These are phyloP conservation scores for Carollia perspicillata DNA, from an alignment of 2,113 vertebrate genomes.

Conservation along the genomic window DNA sequence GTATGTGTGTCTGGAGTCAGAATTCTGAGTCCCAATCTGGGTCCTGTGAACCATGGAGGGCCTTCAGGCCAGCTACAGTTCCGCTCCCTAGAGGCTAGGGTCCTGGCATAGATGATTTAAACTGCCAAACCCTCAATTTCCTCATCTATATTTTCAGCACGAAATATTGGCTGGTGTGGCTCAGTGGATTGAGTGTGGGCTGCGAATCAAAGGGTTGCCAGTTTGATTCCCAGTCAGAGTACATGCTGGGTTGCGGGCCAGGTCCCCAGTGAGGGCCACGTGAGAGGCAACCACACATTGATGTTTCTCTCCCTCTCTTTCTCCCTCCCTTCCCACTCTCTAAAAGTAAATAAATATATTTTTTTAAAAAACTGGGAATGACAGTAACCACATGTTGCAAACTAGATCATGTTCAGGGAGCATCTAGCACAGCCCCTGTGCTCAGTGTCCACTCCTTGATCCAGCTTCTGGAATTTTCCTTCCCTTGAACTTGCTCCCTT, in stretches of 20 bases:
- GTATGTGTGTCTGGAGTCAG: neutral
- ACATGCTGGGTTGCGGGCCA: too few species aligned
- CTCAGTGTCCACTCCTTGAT: neutral
- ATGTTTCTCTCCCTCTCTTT: too few species aligned
- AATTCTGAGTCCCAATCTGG: neutral
- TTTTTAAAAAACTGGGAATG: neutral
- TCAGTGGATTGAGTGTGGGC: too few species aligned
- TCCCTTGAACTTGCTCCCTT: neutral
- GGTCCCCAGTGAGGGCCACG: too few species aligned
- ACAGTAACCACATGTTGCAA: neutral
- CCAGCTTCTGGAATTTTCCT: neutral
- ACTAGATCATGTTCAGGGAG: neutral
- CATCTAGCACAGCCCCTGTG: neutral
- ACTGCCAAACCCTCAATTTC: neutral
- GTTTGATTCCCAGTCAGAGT: too few species aligned
- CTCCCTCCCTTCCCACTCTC: too few species aligned
- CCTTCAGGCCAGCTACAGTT: neutral
- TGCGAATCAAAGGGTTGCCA: too few species aligned
- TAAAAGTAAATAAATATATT: too few species aligned
- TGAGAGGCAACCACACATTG: too few species aligned
- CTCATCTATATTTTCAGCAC: neutral
- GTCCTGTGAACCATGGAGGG: rapidly evolving
- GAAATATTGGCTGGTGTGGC: too few species aligned
- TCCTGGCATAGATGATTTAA: neutral
- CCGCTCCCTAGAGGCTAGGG: rapidly evolving